Evolutionary conservation across 2,888 invertebrate genomes (phyloP).

Genomic region (Laspeyria flexula): DNA sequence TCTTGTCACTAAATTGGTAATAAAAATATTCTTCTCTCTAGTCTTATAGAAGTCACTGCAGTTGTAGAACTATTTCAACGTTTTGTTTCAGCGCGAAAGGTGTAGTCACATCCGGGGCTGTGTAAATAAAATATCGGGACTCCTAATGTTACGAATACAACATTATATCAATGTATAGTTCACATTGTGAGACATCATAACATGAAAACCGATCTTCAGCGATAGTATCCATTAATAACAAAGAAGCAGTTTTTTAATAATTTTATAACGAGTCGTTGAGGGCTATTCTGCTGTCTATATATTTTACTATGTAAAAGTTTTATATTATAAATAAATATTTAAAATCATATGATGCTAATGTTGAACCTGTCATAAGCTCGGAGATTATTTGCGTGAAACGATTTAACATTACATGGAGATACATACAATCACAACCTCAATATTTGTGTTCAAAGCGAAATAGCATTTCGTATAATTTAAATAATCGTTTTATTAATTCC

Average conservation of each 20-base stretch:
- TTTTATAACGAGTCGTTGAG: slow-evolving; percentile 38
- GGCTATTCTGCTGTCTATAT: slow-evolving; percentile 42
- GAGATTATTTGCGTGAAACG: slow-evolving; percentile 56
- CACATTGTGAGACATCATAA: slow-evolving; percentile 33
- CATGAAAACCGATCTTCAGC: slow-evolving; percentile 27
- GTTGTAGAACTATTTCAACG: slow-evolving; percentile 57
- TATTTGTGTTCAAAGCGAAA: background rate
- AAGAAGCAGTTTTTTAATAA: slow-evolving; percentile 35
- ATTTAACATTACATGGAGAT: slow-evolving; percentile 75
- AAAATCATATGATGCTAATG: slow-evolving; percentile 50
- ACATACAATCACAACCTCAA: slow-evolving; percentile 52
- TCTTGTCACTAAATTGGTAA: slow-evolving; percentile 33
- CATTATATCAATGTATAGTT: slow-evolving; percentile 30
- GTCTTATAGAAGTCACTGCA: slow-evolving; percentile 19
- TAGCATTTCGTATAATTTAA: background rate
- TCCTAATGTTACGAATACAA: slow-evolving; percentile 45
- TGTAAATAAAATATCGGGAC: slow-evolving; percentile 62
- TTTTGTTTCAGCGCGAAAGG: slow-evolving; percentile 81
- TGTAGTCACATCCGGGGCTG: slow-evolving; percentile 55
- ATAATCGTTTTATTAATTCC: background rate
- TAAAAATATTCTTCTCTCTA: slow-evolving; percentile 12
- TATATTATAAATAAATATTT: slow-evolving; percentile 77
- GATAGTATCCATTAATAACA: slow-evolving; percentile 22
- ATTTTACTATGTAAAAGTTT: slow-evolving; percentile 69
- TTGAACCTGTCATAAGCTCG: slow-evolving; percentile 76